Conservation (phyloP, 2,888 invertebrate species). For the Hypomecis atomaria region DNA sequence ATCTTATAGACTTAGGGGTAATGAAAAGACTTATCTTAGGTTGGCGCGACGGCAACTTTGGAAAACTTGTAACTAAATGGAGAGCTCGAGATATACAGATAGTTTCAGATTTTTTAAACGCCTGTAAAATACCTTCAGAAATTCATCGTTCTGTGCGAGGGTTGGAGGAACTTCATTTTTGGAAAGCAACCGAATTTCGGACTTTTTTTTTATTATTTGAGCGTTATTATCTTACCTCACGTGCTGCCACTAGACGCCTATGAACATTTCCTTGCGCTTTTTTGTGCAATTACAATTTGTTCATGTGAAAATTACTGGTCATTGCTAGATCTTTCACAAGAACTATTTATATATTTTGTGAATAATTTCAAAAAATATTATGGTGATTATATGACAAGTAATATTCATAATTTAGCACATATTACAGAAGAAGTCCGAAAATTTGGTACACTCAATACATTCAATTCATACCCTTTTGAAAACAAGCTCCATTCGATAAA, state of each 20-base stretch:
- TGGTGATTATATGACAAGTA: no score
- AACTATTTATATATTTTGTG: constrained; percentile 12
- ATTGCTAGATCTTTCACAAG: constrained; percentile 4
- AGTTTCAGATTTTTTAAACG: constrained; percentile 1
- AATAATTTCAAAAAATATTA: no score
- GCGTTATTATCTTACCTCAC: constrained; percentile 17
- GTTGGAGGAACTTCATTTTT: neutral
- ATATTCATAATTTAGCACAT: constrained; percentile 12
- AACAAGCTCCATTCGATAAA: constrained; percentile 1
- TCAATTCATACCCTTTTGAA: constrained; percentile 7
- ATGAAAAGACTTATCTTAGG: constrained; percentile 40
- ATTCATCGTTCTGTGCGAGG: constrained; percentile 16
- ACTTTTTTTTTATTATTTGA: constrained; percentile 18
- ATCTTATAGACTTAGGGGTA: constrained; percentile 44
- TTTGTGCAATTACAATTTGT: constrained; percentile 23
- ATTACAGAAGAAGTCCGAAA: constrained; percentile 2
- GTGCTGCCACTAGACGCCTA: neutral
- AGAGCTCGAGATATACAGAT: neutral
- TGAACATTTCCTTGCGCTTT: neutral
- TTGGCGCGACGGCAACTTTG: no score
- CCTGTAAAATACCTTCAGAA: constrained; percentile 14
- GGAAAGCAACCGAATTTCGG: constrained; percentile 23
- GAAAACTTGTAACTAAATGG: constrained; percentile 18
- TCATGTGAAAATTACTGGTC: neutral
- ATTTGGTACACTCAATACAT: neutral